Percentiles rank a stretch among this genome's conserved stretches.
These are phyloP conservation scores for Tribolium castaneum DNA, from an alignment of 1,140 invertebrate genomes.

Conservation along the genomic window DNA sequence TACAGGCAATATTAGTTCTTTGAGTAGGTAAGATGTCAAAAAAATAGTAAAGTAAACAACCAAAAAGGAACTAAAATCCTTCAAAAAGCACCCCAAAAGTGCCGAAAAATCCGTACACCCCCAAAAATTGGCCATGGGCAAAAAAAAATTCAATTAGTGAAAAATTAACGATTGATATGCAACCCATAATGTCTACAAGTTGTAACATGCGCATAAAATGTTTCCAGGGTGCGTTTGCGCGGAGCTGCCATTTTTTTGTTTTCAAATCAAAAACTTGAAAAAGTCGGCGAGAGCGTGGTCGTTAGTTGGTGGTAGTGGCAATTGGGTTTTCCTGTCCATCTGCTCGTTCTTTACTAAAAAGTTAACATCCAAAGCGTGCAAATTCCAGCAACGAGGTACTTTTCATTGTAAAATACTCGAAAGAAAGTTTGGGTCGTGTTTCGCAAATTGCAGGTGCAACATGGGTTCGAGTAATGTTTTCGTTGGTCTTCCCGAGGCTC, in stretches of 20 bases:
- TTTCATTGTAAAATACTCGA: background rate
- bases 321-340: background rate
- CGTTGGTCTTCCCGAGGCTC: constrained; percentile 51
- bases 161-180: too few relatives aligned
- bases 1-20: too few relatives aligned
- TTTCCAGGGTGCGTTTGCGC: background rate
- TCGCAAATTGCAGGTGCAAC: constrained; percentile 1
- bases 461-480: constrained; percentile 56
- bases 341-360: background rate
- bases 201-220: background rate
- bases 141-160: too few relatives aligned
- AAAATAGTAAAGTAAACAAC: too few relatives aligned
- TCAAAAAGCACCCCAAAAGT: too few relatives aligned
- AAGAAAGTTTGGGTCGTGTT: background rate
- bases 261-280: constrained; percentile 38
- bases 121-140: too few relatives aligned
- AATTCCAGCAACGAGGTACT: background rate
- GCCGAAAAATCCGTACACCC: too few relatives aligned
- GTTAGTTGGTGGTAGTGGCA: constrained; percentile 1
- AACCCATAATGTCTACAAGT: too few relatives aligned
- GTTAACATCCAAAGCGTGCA: background rate
- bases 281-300: constrained; percentile 21
- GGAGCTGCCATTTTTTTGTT: background rate
- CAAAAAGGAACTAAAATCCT: too few relatives aligned
- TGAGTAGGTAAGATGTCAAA: too few relatives aligned